Evolutionary conservation across 2,888 invertebrate genomes (phyloP).

Genomic region (Melipona beecheii): DNA sequence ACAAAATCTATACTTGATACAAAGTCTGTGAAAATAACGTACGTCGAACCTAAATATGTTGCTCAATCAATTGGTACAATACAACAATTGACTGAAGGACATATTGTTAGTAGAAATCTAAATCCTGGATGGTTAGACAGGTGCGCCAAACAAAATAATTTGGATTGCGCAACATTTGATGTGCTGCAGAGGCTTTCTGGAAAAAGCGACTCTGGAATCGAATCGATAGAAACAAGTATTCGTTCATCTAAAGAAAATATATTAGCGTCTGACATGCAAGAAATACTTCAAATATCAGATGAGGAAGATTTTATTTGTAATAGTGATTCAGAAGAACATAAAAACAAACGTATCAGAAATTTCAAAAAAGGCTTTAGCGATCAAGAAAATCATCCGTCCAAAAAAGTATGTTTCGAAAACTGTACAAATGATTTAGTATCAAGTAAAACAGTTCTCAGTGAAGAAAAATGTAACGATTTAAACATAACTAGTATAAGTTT

Average conservation of each 20-base stretch:
- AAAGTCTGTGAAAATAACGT: conserved; percentile 74
- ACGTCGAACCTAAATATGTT: conserved; percentile 59
- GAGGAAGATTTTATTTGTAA: conserved; percentile 89
- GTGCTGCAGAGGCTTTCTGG: conserved; percentile 69
- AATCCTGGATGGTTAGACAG: conserved; percentile 87
- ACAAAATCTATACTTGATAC: conserved; percentile 62
- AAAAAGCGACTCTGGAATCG: conserved; percentile 80
- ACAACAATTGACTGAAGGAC: conserved; percentile 78
- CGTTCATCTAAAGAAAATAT: conserved; percentile 55
- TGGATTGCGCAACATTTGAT: conserved; percentile 55
- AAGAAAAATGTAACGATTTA: background rate
- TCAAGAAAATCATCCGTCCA: conserved; percentile 52
- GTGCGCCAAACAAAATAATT: conserved; percentile 78
- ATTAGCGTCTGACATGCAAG: background rate
- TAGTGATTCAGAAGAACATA: conserved; percentile 88
- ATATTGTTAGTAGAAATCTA: conserved; percentile 78
- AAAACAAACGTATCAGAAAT: conserved; percentile 85
- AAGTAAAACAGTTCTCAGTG: background rate
- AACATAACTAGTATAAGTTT: background rate
- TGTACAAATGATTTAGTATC: background rate
- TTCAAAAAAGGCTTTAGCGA: conserved; percentile 85
- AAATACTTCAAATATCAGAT: conserved; percentile 82
- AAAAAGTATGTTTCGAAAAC: conserved; percentile 61
- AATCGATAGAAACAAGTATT: conserved; percentile 74
- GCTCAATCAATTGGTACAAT: conserved; percentile 77